phyloP scores from a whole-genome alignment of 2,888 invertebrate genomes.

The Ernsta delagoae region DNA sequence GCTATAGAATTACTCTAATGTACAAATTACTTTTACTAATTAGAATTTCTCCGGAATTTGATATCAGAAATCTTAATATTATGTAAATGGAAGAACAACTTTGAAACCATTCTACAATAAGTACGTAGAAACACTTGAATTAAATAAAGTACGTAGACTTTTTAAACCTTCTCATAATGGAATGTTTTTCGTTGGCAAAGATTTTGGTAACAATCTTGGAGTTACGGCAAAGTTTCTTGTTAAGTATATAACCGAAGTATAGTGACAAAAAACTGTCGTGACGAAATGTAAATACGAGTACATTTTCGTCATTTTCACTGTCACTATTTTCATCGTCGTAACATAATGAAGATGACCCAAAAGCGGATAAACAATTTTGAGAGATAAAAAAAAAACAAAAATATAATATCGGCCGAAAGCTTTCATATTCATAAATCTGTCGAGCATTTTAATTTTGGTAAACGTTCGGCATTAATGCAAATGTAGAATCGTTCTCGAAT shows the following conservation, averaged over 20 bases:
- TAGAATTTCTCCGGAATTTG: too few species aligned
- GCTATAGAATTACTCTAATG: too few species aligned
- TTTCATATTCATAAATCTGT: constrained; percentile 24
- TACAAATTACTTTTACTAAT: too few species aligned
- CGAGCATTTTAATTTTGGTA: constrained; percentile 26
- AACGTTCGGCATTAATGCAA: constrained; percentile 17
- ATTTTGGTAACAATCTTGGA: too few species aligned
- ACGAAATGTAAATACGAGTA: constrained; percentile 21
- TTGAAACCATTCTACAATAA: too few species aligned
- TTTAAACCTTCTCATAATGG: background rate
- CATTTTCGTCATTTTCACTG: constrained; percentile 9
- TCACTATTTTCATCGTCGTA: constrained; percentile 15
- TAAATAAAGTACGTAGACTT: too few species aligned
- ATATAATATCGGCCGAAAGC: constrained; percentile 27
- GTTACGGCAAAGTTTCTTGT: background rate
- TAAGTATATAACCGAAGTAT: background rate
- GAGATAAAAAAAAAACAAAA: constrained; percentile 9
- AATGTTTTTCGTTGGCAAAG: too few species aligned
- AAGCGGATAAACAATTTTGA: constrained; percentile 27
- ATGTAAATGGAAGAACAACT: too few species aligned
- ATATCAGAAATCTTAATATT: too few species aligned
- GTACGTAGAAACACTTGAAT: too few species aligned
- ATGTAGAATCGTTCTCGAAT: background rate
- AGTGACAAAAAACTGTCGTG: background rate
- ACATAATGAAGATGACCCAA: constrained; percentile 36